phyloP scores from a whole-genome alignment of 2,113 vertebrate species.

The Engystomops pustulosus region DNA sequence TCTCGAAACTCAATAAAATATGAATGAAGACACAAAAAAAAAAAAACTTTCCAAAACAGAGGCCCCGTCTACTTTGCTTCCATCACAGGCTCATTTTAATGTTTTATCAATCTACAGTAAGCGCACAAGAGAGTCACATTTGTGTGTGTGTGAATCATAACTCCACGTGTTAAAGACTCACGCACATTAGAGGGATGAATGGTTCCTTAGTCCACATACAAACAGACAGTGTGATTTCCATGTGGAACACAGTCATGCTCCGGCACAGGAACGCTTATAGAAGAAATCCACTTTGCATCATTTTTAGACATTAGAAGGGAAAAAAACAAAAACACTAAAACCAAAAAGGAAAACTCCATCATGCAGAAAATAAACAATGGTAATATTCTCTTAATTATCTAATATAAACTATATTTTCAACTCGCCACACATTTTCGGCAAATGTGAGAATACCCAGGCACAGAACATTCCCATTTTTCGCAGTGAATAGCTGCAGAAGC shows the following conservation, averaged over 20 bases:
- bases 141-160: background rate
- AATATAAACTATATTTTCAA: background rate
- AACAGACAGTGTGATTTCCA: background rate
- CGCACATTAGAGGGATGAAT: constrained; percentile 15
- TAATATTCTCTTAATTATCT: no score
- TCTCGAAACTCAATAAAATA: no score
- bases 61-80: no score
- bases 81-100: no score
- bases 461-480: background rate
- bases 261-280: background rate
- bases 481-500: background rate
- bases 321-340: no score
- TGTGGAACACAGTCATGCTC: constrained; percentile 11
- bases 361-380: no score
- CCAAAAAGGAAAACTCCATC: no score
- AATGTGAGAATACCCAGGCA: background rate
- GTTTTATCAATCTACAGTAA: background rate
- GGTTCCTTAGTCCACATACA: background rate
- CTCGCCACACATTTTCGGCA: background rate
- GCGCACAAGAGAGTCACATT: background rate
- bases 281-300: background rate
- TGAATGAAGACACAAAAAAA: no score
- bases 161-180: background rate
- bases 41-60: no score
- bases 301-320: no score